Percentiles rank a stretch among this genome's conserved stretches.
These are phyloP conservation scores for Pharmacophagus antenor DNA, from an alignment of 2,888 invertebrate genomes.

Conservation along the genomic window DNA sequence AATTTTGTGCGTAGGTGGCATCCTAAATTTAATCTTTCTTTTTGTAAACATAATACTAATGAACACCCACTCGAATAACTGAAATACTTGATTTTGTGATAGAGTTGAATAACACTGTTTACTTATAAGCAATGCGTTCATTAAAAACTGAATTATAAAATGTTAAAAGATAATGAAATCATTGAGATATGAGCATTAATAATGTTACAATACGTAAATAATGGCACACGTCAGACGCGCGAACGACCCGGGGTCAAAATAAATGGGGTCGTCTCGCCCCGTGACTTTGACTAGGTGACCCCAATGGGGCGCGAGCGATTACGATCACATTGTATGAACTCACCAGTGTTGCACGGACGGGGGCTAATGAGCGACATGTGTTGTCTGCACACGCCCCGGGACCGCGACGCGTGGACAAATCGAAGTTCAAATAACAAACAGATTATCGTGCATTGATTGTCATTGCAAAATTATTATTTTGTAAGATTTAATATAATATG, in stretches of 20 bases:
- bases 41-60: constrained; percentile 72
- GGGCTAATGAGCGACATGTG: constrained; percentile 58
- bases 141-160: background rate
- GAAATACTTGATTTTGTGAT: constrained; percentile 48
- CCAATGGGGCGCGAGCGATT: constrained; percentile 49
- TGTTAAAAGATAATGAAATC: background rate
- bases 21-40: constrained; percentile 65
- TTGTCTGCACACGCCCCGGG: constrained; percentile 57
- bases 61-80: constrained; percentile 52
- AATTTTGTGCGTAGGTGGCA: constrained; percentile 78
- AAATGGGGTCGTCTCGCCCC: constrained; percentile 46
- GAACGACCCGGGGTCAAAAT: constrained; percentile 37
- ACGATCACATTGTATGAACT: constrained; percentile 61
- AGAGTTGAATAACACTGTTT: constrained; percentile 38
- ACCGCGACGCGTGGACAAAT: constrained; percentile 52
- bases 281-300: constrained; percentile 66
- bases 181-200: background rate
- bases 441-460: constrained; percentile 24
- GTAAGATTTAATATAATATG: background rate
- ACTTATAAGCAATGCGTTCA: constrained; percentile 25
- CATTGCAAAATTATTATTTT: constrained; percentile 14
- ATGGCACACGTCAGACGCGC: constrained; percentile 33
- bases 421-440: constrained; percentile 48
- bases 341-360: constrained; percentile 44
- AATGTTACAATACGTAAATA: background rate